phyloP scores from a whole-genome alignment of 2,113 vertebrate species.

The Sclerurus mexicanus region DNA sequence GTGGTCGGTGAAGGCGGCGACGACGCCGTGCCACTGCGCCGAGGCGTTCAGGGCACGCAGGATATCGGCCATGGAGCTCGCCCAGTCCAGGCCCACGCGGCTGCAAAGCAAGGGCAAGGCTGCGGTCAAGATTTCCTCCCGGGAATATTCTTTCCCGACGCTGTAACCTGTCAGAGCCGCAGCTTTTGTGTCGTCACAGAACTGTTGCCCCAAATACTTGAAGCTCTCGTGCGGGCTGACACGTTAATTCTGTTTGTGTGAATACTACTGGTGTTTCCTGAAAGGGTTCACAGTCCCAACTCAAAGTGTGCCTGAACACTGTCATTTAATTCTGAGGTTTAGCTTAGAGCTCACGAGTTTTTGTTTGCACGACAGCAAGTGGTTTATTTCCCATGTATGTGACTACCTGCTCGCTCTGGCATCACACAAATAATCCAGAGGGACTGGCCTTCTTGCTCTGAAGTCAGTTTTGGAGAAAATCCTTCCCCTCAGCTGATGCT shows the following conservation, averaged over 20 bases:
- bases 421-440: not conserved
- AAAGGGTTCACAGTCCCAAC: not conserved
- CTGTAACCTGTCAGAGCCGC: not conserved
- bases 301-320: not conserved
- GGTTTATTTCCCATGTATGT: rapidly evolving
- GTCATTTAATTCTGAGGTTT: not conserved
- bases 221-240: not conserved
- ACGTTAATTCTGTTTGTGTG: not conserved
- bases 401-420: not conserved
- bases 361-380: not conserved
- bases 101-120: constrained; percentile 65
- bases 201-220: not conserved
- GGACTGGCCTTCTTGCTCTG: not conserved
- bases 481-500: not conserved
- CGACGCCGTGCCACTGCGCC: constrained; percentile 84
- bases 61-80: constrained; percentile 93
- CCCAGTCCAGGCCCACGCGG: constrained; percentile 95
- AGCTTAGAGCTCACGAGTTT: not conserved
- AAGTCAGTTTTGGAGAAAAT: not conserved
- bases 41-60: constrained; percentile 85
- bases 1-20: constrained; percentile 89
- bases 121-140: not conserved
- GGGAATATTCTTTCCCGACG: not conserved
- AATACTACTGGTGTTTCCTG: not conserved
- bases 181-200: not conserved